These are phyloP conservation scores for Myiotriccus ornatus DNA, from an alignment of 2,797 vertebrate genomes.

Conservation along the genomic window DNA sequence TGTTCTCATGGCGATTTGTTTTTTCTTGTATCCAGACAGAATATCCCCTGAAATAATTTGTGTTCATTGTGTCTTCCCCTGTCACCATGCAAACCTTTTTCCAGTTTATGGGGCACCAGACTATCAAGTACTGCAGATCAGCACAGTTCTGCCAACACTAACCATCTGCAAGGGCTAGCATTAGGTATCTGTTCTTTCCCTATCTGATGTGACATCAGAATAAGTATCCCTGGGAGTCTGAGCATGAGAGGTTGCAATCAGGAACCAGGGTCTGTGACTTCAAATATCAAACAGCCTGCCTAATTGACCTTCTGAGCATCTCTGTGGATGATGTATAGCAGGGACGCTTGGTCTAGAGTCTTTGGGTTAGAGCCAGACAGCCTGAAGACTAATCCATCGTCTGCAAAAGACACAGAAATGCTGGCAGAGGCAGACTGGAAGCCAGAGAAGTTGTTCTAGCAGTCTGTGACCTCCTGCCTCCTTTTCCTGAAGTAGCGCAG, in stretches of 20 bases:
- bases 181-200: background rate
- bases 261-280: background rate
- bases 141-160: background rate
- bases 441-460: background rate
- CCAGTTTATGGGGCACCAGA: background rate
- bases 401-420: background rate
- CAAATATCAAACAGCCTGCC: background rate
- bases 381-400: background rate
- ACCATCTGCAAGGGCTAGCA: background rate
- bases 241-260: background rate
- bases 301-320: background rate
- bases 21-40: background rate
- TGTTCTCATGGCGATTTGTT: background rate
- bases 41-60: background rate
- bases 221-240: background rate
- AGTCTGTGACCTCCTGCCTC: background rate
- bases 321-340: background rate
- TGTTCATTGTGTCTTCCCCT: background rate
- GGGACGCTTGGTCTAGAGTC: background rate
- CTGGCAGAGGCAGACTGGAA: background rate
- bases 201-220: background rate
- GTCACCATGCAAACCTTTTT: background rate
- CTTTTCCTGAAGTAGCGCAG: background rate
- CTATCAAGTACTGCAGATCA: background rate
- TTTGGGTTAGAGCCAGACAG: background rate